Evolutionary conservation across 2,888 invertebrate species (phyloP), one percentile per base, ranked within the genome.

Genomic region (Epinotia ramella): DNA sequence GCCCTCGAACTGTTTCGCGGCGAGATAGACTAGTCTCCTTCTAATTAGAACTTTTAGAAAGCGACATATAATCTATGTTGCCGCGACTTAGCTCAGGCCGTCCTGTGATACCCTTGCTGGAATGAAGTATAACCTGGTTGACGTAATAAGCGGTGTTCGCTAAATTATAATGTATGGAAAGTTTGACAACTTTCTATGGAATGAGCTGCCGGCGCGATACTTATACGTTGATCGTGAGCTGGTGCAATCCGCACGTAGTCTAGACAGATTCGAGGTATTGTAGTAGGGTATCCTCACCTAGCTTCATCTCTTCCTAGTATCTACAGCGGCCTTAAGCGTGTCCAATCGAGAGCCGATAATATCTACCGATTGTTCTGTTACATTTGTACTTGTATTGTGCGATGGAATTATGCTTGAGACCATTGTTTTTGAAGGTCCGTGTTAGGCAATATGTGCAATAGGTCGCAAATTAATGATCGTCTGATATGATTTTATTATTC

Each of bases 311-410:
- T 74, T 78, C 80, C 78, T 73, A 69, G 70, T 56, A 77, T 80
- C 79, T 79, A 83, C 83, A 87, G 87, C 87, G 83, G 87, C 81
- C 79, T 82, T 81, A 81, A 80, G 79, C 81, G 80, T 81, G 84
- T 83, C 86, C 85, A 87, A 88, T 88, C 88, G 86, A 88, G 87
- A 86, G 87, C 78, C 76, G 88, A 88, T 88, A 81, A 40, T 84
- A 89, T 89, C 88, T 74, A 72, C 67, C 75, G 81, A 84, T 85
- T 81, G 82, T 80, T 81, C 67, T 79, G 78, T 78, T 80, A 79
- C 80, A 78, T 79, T 79, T 78, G 78, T 78, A 72, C 77, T 76
- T 63, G 66, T 66, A 63, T 62, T 73, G 73, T 73, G 60, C 62
- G 73, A 60, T 73, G 66, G 40, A 73, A 73, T 73, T 40, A n/a